Percentiles rank a stretch among this genome's conserved stretches.
Evolutionary conservation across 2,888 invertebrate genomes (phyloP).

Genomic region (Spatulosminthurus flaviceps): DNA sequence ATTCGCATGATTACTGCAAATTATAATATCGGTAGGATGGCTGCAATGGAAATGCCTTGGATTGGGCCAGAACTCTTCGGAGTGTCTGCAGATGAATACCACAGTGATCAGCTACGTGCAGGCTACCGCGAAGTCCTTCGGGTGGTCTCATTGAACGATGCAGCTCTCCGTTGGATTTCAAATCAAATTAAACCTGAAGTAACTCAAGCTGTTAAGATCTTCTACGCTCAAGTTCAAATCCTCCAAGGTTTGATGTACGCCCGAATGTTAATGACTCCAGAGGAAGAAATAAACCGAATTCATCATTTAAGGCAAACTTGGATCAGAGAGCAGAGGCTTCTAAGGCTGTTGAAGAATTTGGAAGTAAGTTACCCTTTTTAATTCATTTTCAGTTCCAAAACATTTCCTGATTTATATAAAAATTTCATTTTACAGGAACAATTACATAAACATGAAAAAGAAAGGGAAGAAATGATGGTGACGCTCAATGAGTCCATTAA

Average conservation of each 20-base stretch:
- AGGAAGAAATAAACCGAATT: slow-evolving; percentile 48
- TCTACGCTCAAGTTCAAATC: slow-evolving; percentile 44
- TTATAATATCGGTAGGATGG: slow-evolving; percentile 45
- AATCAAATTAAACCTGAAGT: slow-evolving; percentile 39
- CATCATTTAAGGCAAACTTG: slow-evolving; percentile 46
- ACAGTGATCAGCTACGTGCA: slow-evolving; percentile 38
- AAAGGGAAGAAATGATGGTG: slow-evolving; percentile 38
- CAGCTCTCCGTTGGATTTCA: slow-evolving; percentile 2
- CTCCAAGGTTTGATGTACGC: slow-evolving; percentile 47
- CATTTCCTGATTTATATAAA: background rate
- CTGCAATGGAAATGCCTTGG: slow-evolving; percentile 40
- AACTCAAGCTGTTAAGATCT: slow-evolving; percentile 47
- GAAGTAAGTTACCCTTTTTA: slow-evolving; percentile 38
- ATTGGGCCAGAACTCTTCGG: slow-evolving; percentile 46
- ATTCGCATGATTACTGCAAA: slow-evolving; percentile 40
- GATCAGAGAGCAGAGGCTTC: slow-evolving; percentile 47
- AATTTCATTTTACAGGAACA: slow-evolving; percentile 36
- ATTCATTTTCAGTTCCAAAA: background rate
- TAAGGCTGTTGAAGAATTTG: slow-evolving; percentile 14
- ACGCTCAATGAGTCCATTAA: slow-evolving; percentile 47
- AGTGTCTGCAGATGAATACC: slow-evolving; percentile 44
- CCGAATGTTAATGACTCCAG: slow-evolving; percentile 45
- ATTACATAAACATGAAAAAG: slow-evolving; percentile 29
- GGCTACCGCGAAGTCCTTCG: slow-evolving; percentile 47
- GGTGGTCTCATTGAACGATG: slow-evolving; percentile 28